Evolutionary conservation across 2,888 invertebrate species (phyloP), one percentile per base, ranked within the genome.

Genomic region (Xiphydria camelus): DNA sequence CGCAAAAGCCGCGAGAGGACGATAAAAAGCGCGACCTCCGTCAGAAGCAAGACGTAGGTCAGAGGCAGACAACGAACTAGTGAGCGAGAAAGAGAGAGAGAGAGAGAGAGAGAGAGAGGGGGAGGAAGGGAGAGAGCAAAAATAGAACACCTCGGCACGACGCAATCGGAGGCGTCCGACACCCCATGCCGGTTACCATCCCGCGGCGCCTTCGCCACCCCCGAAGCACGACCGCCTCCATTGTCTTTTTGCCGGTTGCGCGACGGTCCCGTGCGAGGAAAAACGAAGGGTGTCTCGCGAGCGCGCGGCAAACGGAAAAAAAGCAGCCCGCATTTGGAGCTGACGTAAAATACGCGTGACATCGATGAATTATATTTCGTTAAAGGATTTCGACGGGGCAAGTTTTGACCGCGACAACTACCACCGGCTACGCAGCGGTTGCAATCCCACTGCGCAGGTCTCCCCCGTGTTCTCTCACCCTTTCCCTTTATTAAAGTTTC

Each of bases 151-250:
- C 22, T 23, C 33, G 25, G 20, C 25, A 33, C 29, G 32, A 37
- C 34, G 41, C 26, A 23, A 45, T 47, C 26, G 35, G 40, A 39
- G 18, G n/a, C n/a, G n/a, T n/a, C n/a, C n/a, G n/a, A n/a, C n/a
- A n/a, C n/a, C n/a, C n/a, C n/a, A n/a, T n/a, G n/a, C n/a, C n/a
- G n/a, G n/a, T n/a, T n/a, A n/a, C n/a, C n/a, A n/a, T n/a, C n/a
- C n/a, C n/a, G n/a, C n/a, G n/a, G n/a, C n/a, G n/a, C n/a, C n/a
- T n/a, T n/a, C n/a, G n/a, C n/a, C n/a, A n/a, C n/a, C n/a, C n/a
- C n/a, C n/a, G n/a, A n/a, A n/a, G n/a, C n/a, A n/a, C n/a, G n/a
- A n/a, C 12, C 12, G 5, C 4, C 12, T 6, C 29, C 29, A 29
- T 29, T 29, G 29, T 29, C 12, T 29, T 29, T 29, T 29, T 29